Evolutionary conservation across 2,797 vertebrate species (phyloP).

Genomic region (Spinus pinus): DNA sequence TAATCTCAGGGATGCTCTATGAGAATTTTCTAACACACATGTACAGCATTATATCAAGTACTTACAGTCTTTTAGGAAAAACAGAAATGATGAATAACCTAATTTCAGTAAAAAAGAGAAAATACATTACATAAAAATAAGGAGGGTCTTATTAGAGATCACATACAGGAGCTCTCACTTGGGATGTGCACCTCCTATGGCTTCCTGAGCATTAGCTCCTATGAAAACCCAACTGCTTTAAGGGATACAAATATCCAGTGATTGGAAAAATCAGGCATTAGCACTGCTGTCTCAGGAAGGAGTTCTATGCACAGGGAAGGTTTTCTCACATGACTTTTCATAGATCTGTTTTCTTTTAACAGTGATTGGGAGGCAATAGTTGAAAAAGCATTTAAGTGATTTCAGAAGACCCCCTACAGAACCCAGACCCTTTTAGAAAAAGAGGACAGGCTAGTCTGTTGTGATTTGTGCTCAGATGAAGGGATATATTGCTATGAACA

Average conservation of each 20-base stretch:
- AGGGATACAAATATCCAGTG: not conserved
- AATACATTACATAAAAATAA: not conserved
- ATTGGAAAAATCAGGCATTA: not conserved
- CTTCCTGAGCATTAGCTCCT: not conserved
- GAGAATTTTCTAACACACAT: not conserved
- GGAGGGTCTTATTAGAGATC: not conserved
- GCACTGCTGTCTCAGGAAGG: not conserved
- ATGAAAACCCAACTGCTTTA: not conserved
- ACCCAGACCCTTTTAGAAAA: not conserved
- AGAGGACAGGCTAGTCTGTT: not conserved
- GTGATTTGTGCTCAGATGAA: not conserved
- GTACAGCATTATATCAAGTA: accelerated
- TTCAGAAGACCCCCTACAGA: not conserved
- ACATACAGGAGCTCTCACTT: not conserved
- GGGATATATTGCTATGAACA: not conserved
- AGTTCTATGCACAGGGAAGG: not conserved
- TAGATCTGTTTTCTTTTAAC: not conserved
- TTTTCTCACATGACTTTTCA: not conserved
- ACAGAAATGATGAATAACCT: not conserved
- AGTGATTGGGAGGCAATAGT: not conserved
- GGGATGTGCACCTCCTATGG: not conserved
- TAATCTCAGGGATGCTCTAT: not conserved
- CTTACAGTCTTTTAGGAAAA: not conserved
- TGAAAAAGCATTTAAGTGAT: not conserved
- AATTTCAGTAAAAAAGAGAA: not conserved